Evolutionary conservation across 2,113 vertebrate species (phyloP), one percentile per base, ranked within the genome.

Genomic region (Apeltes quadracus): DNA sequence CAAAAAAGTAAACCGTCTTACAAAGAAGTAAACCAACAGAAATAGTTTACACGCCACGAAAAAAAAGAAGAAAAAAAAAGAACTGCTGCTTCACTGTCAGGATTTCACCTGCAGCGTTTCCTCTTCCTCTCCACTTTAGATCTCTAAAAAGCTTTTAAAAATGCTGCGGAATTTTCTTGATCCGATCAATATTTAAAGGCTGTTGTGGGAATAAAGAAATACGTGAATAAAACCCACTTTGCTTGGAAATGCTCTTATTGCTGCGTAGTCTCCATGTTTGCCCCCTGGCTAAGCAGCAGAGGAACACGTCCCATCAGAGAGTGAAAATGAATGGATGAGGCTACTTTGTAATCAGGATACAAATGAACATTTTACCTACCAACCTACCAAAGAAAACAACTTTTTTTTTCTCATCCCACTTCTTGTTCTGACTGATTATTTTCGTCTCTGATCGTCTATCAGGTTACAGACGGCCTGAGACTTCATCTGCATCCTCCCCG

Each of bases 161-260:
- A 87, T 58, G 23, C 56, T 55, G 46, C 32, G 23, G 73, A 62
- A 14, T 72, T 61, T 81, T 67, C 66, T 78, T 67, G 62, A 83
- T 68, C 59, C 75, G 78, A 84, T 93, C 85, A 91, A 91, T 93
- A 91, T 89, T 93, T 90, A 85, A 92, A 63, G 74, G 75, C 71
- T 86, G 85, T 84, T 85, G 67, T 78, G 72, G 67, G 66, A 81
- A 81, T 78, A 70, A 84, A 91, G 88, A 90, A 90, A 89, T 90
- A 87, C 84, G 57, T 66, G 68, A 72, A 83, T 78, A 84, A 78
- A 83, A 85, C 73, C 87, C 81, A 86, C 89, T 85, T 89, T 12
- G 15, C 70, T 76, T 71, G 79, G 71, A 86, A 92, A 92, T 90
- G 87, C 84, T 81, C 81, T 91, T 92, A 91, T 90, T 81, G 87